These are phyloP conservation scores for Lasioglossum lativentre DNA, from an alignment of 2,888 invertebrate species.

Conservation along the genomic window DNA sequence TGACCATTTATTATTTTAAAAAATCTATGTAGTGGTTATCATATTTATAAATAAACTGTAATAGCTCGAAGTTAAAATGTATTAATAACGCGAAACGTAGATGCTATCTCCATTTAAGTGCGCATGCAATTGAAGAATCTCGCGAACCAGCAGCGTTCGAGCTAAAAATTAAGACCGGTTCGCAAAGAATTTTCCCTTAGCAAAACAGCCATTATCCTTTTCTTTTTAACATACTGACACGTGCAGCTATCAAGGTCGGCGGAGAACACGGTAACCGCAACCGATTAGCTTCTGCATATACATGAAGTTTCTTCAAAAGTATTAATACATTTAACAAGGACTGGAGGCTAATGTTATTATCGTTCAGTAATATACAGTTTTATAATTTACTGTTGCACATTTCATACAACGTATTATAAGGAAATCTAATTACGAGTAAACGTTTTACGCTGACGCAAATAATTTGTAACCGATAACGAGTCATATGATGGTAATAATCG, in stretches of 20 bases:
- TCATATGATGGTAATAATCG: background rate
- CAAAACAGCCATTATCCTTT: conserved; percentile 8
- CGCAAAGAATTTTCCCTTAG: conserved; percentile 13
- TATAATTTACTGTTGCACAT: background rate
- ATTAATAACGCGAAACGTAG: background rate
- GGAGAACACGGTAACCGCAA: conserved; percentile 30
- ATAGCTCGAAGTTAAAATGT: background rate
- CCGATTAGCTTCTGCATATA: conserved; percentile 31
- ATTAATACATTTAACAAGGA: background rate
- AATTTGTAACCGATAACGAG: background rate
- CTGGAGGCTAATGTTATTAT: background rate
- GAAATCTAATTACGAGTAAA: background rate
- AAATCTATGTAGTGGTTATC: background rate
- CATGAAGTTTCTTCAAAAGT: background rate
- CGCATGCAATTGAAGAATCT: background rate
- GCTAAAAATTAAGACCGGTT: conserved; percentile 29
- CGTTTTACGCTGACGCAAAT: background rate
- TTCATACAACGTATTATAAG: background rate
- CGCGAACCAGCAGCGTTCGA: background rate
- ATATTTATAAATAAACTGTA: background rate
- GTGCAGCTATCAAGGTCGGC: background rate
- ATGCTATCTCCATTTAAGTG: background rate
- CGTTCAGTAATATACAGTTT: background rate
- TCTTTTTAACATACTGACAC: conserved; percentile 18
- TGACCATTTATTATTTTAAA: background rate